Conservation (phyloP, 2,888 invertebrate genomes). For the Pseudoips prasinana region DNA sequence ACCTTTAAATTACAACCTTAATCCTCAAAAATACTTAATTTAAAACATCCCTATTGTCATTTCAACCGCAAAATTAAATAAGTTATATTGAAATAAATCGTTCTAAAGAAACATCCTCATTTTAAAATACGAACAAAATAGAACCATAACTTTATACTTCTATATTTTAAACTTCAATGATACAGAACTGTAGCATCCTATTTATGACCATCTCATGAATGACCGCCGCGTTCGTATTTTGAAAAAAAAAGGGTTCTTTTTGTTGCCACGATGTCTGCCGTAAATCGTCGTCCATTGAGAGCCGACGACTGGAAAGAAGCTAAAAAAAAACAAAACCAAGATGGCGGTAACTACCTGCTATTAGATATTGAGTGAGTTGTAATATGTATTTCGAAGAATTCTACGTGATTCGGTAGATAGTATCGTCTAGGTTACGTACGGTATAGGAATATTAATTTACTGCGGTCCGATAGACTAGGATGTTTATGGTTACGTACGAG, state of each 20-base stretch:
- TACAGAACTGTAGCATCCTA: too few relatives aligned
- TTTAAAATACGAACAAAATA: constrained; percentile 13
- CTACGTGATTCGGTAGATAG: constrained; percentile 1
- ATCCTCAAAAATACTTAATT: constrained; percentile 20
- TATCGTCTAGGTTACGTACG: neutral
- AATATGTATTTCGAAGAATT: constrained; percentile 24
- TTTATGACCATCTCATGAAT: constrained; percentile 43
- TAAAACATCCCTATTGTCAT: constrained; percentile 21
- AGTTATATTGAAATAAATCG: constrained; percentile 31
- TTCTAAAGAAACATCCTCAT: constrained; percentile 31
- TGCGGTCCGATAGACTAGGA: too few relatives aligned
- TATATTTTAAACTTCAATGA: neutral
- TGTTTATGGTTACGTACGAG: too few relatives aligned
- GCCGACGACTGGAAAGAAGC: constrained; percentile 45
- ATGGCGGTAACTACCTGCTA: constrained; percentile 56
- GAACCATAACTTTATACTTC: constrained; percentile 3
- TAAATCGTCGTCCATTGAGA: constrained; percentile 70
- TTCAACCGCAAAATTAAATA: constrained; percentile 25
- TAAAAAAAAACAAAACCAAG: constrained; percentile 46
- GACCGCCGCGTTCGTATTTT: constrained; percentile 55
- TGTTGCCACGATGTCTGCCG: constrained; percentile 74
- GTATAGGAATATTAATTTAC: too few relatives aligned
- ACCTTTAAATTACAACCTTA: constrained; percentile 19
- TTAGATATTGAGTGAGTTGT: constrained; percentile 33
- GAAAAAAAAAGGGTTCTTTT: constrained; percentile 57